Percentiles rank a stretch among this genome's conserved stretches.
These are phyloP conservation scores for Panagrolaimus sp. DNA, from an alignment of 1,140 invertebrate genomes.

Conservation along the genomic window DNA sequence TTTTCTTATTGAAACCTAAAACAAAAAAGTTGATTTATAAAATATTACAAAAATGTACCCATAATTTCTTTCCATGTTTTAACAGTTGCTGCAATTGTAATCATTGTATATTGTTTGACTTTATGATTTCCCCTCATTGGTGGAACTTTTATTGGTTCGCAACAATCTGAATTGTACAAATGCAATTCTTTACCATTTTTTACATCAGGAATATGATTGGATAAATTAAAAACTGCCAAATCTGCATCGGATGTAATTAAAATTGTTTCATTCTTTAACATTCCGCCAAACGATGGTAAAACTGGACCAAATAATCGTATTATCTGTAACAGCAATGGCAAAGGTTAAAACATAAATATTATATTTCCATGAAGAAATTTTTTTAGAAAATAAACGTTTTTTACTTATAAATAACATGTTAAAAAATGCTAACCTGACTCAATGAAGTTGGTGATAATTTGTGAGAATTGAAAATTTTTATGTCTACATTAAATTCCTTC, in stretches of 20 bases:
- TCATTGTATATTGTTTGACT: background rate
- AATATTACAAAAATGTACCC: background rate
- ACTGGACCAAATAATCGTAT: background rate
- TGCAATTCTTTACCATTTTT: background rate
- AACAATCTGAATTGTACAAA: background rate
- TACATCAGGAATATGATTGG: conserved; percentile 8
- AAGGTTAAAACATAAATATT: background rate
- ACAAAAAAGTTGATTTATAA: background rate
- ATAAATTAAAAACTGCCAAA: background rate
- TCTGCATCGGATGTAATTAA: background rate
- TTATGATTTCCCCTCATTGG: background rate
- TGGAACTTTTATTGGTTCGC: background rate
- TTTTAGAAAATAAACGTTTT: too few species aligned
- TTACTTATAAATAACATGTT: too few species aligned
- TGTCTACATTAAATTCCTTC: too few species aligned
- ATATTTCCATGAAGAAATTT: too few species aligned
- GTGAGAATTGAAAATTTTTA: too few species aligned
- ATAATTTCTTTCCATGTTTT: background rate
- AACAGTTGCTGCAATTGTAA: conserved; percentile 2
- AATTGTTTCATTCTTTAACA: background rate
- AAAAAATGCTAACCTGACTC: too few species aligned
- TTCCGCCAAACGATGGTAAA: background rate
- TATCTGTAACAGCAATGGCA: background rate
- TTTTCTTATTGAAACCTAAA: too few species aligned
- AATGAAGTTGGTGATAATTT: too few species aligned